Conservation (phyloP, 2,797 vertebrate genomes). For the Sebastes nivosus region DNA sequence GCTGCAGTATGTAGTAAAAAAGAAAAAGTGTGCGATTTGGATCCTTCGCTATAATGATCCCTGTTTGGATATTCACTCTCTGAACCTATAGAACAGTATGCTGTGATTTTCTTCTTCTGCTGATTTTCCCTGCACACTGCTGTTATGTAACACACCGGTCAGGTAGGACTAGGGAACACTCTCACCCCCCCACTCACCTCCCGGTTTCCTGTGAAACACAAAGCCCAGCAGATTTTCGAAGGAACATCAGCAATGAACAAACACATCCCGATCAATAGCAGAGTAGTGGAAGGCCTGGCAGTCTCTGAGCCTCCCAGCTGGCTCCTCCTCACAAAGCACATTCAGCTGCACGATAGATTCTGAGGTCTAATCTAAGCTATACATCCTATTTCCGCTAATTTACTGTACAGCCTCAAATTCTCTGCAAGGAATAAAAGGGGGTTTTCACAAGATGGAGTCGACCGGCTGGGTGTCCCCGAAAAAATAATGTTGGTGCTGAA, state of each 20-base stretch:
- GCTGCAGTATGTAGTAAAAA: too few relatives aligned
- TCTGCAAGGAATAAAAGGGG: neutral
- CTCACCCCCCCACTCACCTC: neutral
- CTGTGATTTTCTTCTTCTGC: neutral
- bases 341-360: conserved; percentile 20
- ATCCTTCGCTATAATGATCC: neutral
- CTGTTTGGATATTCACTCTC: neutral
- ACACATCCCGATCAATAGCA: conserved; percentile 56
- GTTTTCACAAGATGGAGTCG: neutral
- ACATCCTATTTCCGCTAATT: conserved; percentile 13
- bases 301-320: conserved; percentile 14
- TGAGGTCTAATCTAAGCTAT: conserved; percentile 5
- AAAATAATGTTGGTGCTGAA: conserved; percentile 18
- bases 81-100: neutral
- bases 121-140: neutral
- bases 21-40: too few relatives aligned
- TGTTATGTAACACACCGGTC: conserved; percentile 13
- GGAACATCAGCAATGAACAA: conserved; percentile 66
- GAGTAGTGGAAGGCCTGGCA: conserved; percentile 33
- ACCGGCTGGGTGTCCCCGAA: conserved; percentile 17
- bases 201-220: conserved; percentile 39
- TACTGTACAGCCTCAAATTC: neutral
- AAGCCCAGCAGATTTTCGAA: conserved; percentile 60
- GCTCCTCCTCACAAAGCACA: conserved; percentile 4
- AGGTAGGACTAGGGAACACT: neutral